Conservation (phyloP, 2,888 invertebrate genomes). For the Drosophila histrio region DNA sequence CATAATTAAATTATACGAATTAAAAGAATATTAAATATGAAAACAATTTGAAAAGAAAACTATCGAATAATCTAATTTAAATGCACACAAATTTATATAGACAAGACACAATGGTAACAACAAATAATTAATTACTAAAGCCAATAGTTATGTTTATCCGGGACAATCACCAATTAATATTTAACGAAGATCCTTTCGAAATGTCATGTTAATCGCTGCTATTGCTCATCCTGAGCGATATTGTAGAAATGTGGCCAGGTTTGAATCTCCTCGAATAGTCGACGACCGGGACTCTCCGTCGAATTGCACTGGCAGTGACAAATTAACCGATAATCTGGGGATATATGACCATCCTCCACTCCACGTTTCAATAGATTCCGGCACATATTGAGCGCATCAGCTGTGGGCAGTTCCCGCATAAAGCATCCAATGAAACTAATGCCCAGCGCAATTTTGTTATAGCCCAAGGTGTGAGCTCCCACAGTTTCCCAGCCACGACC, state of each 20-base stretch:
- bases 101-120: slow-evolving; percentile 7
- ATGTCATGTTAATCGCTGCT: slow-evolving; percentile 22
- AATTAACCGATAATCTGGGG: slow-evolving; percentile 84
- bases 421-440: slow-evolving; percentile 86
- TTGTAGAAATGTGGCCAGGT: slow-evolving; percentile 85
- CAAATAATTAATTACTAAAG: slow-evolving; percentile 9
- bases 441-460: slow-evolving; percentile 85
- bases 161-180: slow-evolving; percentile 23
- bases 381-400: slow-evolving; percentile 83
- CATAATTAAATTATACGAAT: slow-evolving; percentile 58
- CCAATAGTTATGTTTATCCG: slow-evolving; percentile 23
- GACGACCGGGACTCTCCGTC: slow-evolving; percentile 85
- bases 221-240: slow-evolving; percentile 55
- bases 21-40: slow-evolving; percentile 50
- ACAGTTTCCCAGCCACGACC: slow-evolving; percentile 86
- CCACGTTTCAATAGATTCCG: slow-evolving; percentile 85
- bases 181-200: slow-evolving; percentile 3
- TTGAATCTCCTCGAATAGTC: slow-evolving; percentile 85
- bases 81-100: background rate
- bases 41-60: slow-evolving; percentile 35
- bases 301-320: slow-evolving; percentile 85
- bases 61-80: slow-evolving; percentile 5
- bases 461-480: slow-evolving; percentile 86
- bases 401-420: slow-evolving; percentile 84
- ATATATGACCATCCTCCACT: slow-evolving; percentile 84